phyloP scores from a whole-genome alignment of 2,113 vertebrate species.

The Puma concolor region DNA sequence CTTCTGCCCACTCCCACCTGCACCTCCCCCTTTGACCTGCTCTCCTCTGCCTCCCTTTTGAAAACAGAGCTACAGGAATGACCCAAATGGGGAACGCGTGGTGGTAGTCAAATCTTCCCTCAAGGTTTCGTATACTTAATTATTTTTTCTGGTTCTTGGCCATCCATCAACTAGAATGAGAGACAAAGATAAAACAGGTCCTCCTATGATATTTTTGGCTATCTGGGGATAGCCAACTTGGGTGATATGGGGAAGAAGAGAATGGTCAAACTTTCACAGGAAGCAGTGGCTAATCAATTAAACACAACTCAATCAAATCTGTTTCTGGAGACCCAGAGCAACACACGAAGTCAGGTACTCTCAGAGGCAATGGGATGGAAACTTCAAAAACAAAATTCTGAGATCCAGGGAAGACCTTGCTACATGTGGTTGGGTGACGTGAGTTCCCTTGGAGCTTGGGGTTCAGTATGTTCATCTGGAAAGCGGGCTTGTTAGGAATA shows the following conservation, averaged over 20 bases:
- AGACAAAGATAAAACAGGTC: not conserved
- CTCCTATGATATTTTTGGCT: not conserved
- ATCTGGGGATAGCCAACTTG: not conserved
- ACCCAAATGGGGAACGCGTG: not conserved
- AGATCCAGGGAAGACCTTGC: not conserved
- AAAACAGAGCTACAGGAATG: not conserved
- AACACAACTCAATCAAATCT: not conserved
- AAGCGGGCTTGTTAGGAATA: not conserved
- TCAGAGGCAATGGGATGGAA: not conserved
- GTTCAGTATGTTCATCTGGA: not conserved
- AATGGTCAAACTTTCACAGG: not conserved
- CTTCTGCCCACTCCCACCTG: fast-evolving
- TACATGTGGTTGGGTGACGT: fast-evolving
- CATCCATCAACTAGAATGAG: not conserved
- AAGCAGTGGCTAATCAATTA: not conserved
- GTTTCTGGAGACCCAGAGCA: not conserved
- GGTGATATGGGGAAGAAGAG: not conserved
- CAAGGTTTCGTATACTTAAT: not conserved
- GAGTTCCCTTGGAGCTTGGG: not conserved
- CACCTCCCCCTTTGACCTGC: not conserved
- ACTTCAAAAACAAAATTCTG: not conserved
- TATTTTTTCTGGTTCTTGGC: not conserved
- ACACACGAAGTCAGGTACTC: not conserved
- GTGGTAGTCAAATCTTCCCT: not conserved
- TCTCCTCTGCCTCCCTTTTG: not conserved